A percentile compares a stretch with the other conserved stretches of the same genome.
phyloP scores from a whole-genome alignment of 2,797 vertebrate species.

The Crax fasciolata region DNA sequence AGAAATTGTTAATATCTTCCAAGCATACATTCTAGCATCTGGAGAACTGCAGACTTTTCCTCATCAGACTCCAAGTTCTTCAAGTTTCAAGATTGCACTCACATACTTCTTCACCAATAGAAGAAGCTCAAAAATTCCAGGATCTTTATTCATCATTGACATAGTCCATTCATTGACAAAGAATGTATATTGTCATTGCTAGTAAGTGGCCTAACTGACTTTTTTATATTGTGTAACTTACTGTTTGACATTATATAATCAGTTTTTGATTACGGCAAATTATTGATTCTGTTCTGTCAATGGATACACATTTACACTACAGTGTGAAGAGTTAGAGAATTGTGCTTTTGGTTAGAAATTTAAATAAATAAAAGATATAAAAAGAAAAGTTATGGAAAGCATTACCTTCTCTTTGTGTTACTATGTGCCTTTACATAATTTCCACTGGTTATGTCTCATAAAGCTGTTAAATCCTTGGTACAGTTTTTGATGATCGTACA shows the following conservation, averaged over 20 bases:
- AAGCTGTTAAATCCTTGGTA: background rate
- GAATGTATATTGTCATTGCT: background rate
- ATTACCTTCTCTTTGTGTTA: background rate
- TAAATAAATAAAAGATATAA: background rate
- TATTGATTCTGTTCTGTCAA: background rate
- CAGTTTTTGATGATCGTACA: background rate
- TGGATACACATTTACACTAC: background rate
- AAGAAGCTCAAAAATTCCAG: background rate
- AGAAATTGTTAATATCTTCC: background rate
- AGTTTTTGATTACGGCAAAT: background rate
- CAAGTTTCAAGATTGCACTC: background rate
- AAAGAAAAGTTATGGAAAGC: background rate
- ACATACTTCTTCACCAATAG: background rate
- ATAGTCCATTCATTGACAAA: background rate
- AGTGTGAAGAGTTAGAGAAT: background rate
- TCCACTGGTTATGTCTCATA: background rate
- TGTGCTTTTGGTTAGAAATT: background rate
- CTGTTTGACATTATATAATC: background rate
- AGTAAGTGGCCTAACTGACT: background rate
- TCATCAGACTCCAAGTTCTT: background rate
- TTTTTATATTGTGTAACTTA: background rate
- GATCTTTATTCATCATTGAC: background rate
- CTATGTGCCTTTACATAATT: background rate
- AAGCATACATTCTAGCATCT: background rate
- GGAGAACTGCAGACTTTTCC: background rate